Evolutionary conservation across 2,113 vertebrate species (phyloP), one percentile per base, ranked within the genome.

Genomic region (Scomber scombrus): DNA sequence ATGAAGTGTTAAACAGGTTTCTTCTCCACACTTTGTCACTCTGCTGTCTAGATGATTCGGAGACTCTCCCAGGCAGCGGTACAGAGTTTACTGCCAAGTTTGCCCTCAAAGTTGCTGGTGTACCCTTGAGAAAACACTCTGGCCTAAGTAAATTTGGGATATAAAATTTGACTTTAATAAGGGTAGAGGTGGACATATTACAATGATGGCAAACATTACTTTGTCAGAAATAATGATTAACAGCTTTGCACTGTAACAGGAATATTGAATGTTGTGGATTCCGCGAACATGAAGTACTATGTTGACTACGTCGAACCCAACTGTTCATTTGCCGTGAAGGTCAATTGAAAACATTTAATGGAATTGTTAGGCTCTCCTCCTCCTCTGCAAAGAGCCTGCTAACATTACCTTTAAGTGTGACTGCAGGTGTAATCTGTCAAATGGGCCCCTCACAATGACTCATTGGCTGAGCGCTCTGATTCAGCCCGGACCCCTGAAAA

Each of bases 361-460:
- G 80, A 85, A 92, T 84, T 80, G 88, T 90, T 82, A 71, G 85
- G 67, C 75, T 78, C 70, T 82, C 71, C 62, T 89, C 78, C 82
- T 73, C 49, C 71, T 63, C 49, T 3, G 34, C 78, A 19, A 23
- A 75, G 67, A 76, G 82, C 80, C 73, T 61, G 58, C 87, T 85
- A 85, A 87, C 89, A 87, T 92, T 93, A 88, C 86, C 88, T 92
- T 92, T 92, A 91, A 92, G 90, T 91, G 87, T 82, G 86, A 90
- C 90, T 90, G 92, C 89, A 91, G 92, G 92, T 93, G 89, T 91
- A 91, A 93, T 94, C 89, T 92, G 91, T 94, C 93, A 93, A 90
- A 92, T 80, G 84, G 87, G 78, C 84, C 82, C 71, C 81, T 88
- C 80, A 58, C 64, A 47, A 79, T 91, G 85, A 92, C 74, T 91